phyloP scores from a whole-genome alignment of 2,113 vertebrate species.

The human (Homo sapiens) region GRCh38 chr13:52932001-52932500 shows the following conservation, averaged over 20 bases:
- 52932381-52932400: conserved; percentile 54
- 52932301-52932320: conserved; percentile 11
- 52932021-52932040: conserved; percentile 84
- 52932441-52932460: conserved; percentile 20
- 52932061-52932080: conserved; percentile 85
- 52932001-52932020: conserved; percentile 90
- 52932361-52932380: conserved; percentile 72
- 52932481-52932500: conserved; percentile 55
- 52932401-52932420: conserved; percentile 56
- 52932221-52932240: conserved; percentile 77
- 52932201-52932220: conserved; percentile 70
- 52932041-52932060: conserved; percentile 91
- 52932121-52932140: conserved; percentile 87
- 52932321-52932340: background rate
- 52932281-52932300: conserved; percentile 68
- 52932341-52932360: conserved; percentile 40
- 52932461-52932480: conserved; percentile 45
- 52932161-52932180: conserved; percentile 82
- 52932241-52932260: conserved; percentile 75
- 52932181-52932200: conserved; percentile 74
- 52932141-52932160: conserved; percentile 86
- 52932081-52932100: conserved; percentile 85
- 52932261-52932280: conserved; percentile 72
- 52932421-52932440: background rate
- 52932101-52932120: conserved; percentile 85